A percentile compares a stretch with the other conserved stretches of the same genome.
These are phyloP conservation scores for Anomalospiza imberbis DNA, from an alignment of 2,797 vertebrate species.

Conservation along the genomic window DNA sequence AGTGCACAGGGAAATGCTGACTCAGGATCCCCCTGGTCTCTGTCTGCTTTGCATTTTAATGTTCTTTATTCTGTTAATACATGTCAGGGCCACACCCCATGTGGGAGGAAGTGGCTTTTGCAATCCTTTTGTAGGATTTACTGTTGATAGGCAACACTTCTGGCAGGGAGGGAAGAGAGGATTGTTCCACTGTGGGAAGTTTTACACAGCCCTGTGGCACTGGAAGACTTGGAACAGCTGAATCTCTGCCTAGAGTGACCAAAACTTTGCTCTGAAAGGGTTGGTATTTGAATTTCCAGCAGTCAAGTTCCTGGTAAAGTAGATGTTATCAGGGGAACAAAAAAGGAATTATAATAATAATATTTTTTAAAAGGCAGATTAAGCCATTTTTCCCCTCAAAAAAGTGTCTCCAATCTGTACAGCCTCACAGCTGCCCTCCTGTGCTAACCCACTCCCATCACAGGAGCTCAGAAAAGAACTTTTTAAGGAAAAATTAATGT, in stretches of 20 bases:
- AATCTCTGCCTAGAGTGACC: neutral
- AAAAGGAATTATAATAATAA: neutral
- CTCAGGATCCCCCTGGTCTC: neutral
- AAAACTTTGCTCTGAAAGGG: neutral
- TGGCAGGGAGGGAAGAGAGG: neutral
- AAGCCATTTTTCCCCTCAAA: neutral
- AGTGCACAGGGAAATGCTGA: neutral
- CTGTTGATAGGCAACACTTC: constrained; percentile 33
- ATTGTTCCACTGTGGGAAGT: neutral
- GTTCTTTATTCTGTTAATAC: constrained; percentile 40
- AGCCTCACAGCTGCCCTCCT: neutral
- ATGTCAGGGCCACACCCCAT: constrained; percentile 44
- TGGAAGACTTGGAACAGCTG: neutral
- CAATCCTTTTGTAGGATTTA: constrained; percentile 32
- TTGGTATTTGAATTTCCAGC: neutral
- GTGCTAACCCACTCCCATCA: neutral
- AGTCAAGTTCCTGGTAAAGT: neutral
- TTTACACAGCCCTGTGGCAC: neutral
- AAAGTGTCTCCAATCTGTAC: neutral
- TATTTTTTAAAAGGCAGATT: neutral
- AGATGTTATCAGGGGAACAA: neutral
- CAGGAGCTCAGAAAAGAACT: neutral
- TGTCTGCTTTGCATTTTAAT: neutral
- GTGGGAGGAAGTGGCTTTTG: constrained; percentile 55
- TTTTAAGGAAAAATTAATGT: rapidly evolving